These are phyloP conservation scores for Dreissena rostriformis DNA, from an alignment of 1,140 invertebrate species.

Conservation along the genomic window DNA sequence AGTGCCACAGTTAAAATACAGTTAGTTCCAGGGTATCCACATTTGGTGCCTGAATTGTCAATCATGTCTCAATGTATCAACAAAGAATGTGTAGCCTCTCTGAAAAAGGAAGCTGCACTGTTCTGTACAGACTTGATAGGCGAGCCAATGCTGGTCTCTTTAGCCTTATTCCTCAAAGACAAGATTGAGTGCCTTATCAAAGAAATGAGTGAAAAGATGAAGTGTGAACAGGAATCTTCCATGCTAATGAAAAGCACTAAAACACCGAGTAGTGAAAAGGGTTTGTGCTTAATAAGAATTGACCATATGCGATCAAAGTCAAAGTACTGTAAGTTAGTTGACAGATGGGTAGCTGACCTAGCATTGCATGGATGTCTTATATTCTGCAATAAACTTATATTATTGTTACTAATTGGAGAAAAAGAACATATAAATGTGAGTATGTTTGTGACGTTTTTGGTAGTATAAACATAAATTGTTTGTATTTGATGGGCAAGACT, in stretches of 20 bases:
- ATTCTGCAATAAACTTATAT: conserved; percentile 52
- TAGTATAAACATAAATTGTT: too few species aligned
- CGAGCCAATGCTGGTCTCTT: conserved; percentile 37
- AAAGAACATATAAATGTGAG: not conserved
- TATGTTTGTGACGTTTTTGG: too few species aligned
- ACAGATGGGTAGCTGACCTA: conserved; percentile 55
- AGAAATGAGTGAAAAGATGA: conserved; percentile 4
- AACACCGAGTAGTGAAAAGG: conserved; percentile 20
- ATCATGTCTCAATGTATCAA: conserved; percentile 15
- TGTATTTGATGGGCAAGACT: too few species aligned
- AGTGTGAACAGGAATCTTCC: not conserved
- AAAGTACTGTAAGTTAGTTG: conserved; percentile 57
- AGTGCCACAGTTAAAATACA: conserved; percentile 9
- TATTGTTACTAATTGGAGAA: conserved; percentile 50
- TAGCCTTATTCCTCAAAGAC: conserved; percentile 17
- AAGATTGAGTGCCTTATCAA: not conserved
- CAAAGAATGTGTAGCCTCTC: conserved; percentile 3
- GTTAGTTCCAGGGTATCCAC: conserved; percentile 11
- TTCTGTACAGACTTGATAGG: conserved; percentile 4
- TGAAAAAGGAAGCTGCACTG: conserved; percentile 17
- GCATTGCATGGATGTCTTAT: conserved; percentile 48
- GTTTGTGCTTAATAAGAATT: conserved; percentile 23
- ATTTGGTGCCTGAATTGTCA: conserved; percentile 16
- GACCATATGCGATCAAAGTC: conserved; percentile 59
- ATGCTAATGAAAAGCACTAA: not conserved